A percentile compares a stretch with the other conserved stretches of the same genome.
These are phyloP conservation scores for Sarcophaga carnaria DNA, from an alignment of 2,888 invertebrate species.

Conservation along the genomic window DNA sequence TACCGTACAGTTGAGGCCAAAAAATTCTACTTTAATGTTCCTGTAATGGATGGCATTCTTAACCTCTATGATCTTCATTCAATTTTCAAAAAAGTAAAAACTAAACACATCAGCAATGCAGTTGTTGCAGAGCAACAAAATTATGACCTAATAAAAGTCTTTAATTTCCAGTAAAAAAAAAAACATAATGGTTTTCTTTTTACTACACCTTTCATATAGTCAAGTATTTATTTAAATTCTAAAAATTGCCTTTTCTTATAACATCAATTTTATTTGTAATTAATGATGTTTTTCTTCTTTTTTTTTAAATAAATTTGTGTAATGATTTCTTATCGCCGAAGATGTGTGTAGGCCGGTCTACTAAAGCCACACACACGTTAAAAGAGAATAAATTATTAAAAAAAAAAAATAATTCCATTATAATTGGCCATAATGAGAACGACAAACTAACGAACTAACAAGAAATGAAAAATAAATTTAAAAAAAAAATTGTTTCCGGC, in stretches of 20 bases:
- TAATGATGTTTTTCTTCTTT: neutral
- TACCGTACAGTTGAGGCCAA: too few relatives aligned
- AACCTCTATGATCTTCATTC: too few relatives aligned
- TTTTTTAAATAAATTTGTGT: neutral
- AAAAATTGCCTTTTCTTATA: neutral
- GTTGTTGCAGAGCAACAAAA: too few relatives aligned
- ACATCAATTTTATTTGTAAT: neutral
- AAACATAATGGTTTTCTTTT: neutral
- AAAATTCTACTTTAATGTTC: too few relatives aligned
- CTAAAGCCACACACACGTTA: conserved; percentile 5
- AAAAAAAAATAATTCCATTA: conserved; percentile 17
- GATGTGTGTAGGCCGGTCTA: neutral
- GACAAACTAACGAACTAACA: neutral
- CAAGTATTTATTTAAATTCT: too few relatives aligned
- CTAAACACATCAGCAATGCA: too few relatives aligned
- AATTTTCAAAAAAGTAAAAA: too few relatives aligned
- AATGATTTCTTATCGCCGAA: neutral
- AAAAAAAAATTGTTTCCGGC: conserved; percentile 30
- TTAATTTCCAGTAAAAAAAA: neutral
- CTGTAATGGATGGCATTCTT: too few relatives aligned
- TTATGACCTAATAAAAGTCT: neutral
- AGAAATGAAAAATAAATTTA: neutral
- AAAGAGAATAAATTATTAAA: neutral
- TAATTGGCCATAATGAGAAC: neutral
- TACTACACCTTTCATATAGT: neutral